Evolutionary conservation across 92 coral and sea anemone species (phyloP).

Genomic region (Epizoanthus ramosus): DNA sequence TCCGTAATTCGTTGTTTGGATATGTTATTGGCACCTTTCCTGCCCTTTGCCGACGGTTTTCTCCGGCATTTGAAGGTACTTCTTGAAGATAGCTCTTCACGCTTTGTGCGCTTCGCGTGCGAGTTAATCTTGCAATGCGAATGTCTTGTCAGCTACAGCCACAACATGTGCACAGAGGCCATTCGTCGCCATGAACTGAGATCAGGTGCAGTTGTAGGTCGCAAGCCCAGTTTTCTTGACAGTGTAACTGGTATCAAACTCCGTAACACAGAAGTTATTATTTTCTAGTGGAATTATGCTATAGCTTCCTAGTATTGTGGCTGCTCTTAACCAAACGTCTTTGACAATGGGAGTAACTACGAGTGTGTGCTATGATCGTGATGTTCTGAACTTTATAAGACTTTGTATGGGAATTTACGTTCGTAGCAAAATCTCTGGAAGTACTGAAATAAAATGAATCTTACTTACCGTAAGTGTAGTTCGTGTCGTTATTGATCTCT

Average conservation of each 20-base stretch:
- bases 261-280: background rate
- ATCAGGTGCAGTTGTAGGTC: background rate
- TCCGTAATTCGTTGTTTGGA: too few relatives aligned
- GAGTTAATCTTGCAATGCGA: slow-evolving; percentile 41
- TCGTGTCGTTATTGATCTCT: too few relatives aligned
- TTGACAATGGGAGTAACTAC: slow-evolving; percentile 18
- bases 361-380: too few relatives aligned
- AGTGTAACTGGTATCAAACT: slow-evolving; percentile 11
- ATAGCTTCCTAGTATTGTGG: slow-evolving; percentile 23
- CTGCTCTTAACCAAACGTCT: slow-evolving; percentile 20
- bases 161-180: slow-evolving; percentile 47
- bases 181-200: slow-evolving; percentile 19
- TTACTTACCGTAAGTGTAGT: too few relatives aligned
- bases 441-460: too few relatives aligned
- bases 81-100: slow-evolving; percentile 29
- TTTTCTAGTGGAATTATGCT: slow-evolving; percentile 28
- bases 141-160: slow-evolving; percentile 38
- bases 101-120: slow-evolving; percentile 16
- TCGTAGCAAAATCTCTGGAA: too few relatives aligned
- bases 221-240: background rate
- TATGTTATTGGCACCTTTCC: too few relatives aligned
- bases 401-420: too few relatives aligned
- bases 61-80: background rate
- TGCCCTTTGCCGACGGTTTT: too few relatives aligned
- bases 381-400: too few relatives aligned